phyloP scores from a whole-genome alignment of 2,113 vertebrate genomes.

The Pica pica region DNA sequence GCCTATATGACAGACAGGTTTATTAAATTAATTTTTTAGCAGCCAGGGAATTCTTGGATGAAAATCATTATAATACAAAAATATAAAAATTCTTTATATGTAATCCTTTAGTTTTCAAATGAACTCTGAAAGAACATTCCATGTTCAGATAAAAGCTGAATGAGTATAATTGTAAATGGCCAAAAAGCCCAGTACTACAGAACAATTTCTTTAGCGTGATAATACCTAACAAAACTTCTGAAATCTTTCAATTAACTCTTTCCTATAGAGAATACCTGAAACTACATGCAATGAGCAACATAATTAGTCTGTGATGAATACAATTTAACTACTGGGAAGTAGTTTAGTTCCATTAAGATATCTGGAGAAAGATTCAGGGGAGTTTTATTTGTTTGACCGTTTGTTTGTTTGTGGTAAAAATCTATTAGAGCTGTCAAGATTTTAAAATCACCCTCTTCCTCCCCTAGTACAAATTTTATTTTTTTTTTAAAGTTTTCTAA shows the following conservation, averaged over 20 bases:
- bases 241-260: constrained; percentile 8
- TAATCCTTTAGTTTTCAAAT: neutral
- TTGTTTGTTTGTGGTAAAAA: neutral
- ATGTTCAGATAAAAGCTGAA: neutral
- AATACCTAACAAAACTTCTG: neutral
- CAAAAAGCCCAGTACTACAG: neutral
- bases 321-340: neutral
- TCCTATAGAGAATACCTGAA: neutral
- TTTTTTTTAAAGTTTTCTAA: neutral
- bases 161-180: neutral
- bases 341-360: neutral
- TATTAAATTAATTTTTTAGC: constrained; percentile 16
- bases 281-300: neutral
- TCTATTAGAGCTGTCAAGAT: neutral
- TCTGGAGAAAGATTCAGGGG: neutral
- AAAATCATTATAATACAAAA: neutral
- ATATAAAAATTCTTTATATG: neutral
- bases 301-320: neutral
- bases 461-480: accelerated
- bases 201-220: neutral
- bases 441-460: neutral
- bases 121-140: neutral
- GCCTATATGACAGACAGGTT: neutral
- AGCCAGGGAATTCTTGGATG: neutral
- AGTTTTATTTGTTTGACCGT: neutral